Conservation (phyloP, 1,140 invertebrate species). For the Streblospio benedicti region DNA sequence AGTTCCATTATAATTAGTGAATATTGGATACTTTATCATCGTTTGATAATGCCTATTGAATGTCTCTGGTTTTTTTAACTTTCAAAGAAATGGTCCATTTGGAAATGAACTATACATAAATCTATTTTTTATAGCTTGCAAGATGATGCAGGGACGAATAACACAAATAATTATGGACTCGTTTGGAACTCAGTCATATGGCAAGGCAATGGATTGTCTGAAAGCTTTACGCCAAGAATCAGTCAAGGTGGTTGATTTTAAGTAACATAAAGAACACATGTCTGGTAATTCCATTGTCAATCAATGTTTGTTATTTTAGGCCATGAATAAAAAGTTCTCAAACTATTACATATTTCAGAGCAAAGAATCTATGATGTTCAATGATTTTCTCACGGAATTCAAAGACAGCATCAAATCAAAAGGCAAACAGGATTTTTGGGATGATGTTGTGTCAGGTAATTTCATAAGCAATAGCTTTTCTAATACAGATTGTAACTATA, state of each 20-base stretch:
- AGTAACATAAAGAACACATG: not conserved
- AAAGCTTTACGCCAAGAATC: slow-evolving; percentile 30
- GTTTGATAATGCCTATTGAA: too few relatives aligned
- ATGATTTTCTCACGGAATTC: slow-evolving; percentile 28
- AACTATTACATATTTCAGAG: slow-evolving; percentile 21
- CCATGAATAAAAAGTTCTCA: not conserved
- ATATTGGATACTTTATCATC: too few relatives aligned
- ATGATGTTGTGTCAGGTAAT: slow-evolving; percentile 29
- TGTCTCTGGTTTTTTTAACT: too few relatives aligned
- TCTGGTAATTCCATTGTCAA: not conserved
- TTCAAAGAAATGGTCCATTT: too few relatives aligned
- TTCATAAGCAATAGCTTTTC: too few relatives aligned
- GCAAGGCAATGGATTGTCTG: slow-evolving; percentile 39
- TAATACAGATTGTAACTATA: too few relatives aligned
- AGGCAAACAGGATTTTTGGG: slow-evolving; percentile 32
- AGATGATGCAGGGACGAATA: slow-evolving; percentile 38
- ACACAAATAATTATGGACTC: slow-evolving; percentile 35
- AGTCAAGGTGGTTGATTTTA: slow-evolving; percentile 26
- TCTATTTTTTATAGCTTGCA: slow-evolving; percentile 29
- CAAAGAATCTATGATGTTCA: slow-evolving; percentile 27
- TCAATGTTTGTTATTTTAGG: not conserved
- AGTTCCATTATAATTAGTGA: not conserved
- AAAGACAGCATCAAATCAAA: slow-evolving; percentile 28
- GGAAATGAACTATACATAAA: not conserved
- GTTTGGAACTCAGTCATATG: slow-evolving; percentile 37